phyloP scores from a whole-genome alignment of 2,888 invertebrate genomes.

The Plagiodera versicolora region DNA sequence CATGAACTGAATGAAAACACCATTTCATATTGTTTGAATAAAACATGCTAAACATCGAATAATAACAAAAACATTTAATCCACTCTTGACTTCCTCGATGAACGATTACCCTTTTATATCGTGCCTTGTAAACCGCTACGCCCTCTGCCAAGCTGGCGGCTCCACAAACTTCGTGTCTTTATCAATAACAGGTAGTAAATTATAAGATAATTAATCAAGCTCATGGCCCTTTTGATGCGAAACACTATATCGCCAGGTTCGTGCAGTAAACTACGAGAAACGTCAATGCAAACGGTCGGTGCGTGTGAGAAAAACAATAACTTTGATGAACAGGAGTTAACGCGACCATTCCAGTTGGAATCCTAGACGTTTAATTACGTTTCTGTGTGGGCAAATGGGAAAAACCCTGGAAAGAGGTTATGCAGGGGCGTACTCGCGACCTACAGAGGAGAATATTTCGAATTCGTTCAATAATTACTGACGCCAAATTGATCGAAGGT shows the following conservation, averaged over 20 bases:
- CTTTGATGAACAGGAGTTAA: neutral
- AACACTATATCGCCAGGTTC: conserved; percentile 15
- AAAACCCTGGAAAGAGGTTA: neutral
- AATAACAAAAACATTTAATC: too few species aligned
- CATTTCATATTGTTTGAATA: too few species aligned
- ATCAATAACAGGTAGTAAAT: conserved; percentile 29
- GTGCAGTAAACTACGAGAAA: neutral
- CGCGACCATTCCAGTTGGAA: neutral
- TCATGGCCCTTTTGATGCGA: conserved; percentile 17
- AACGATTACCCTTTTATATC: too few species aligned
- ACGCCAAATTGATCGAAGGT: too few species aligned
- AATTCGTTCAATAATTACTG: too few species aligned
- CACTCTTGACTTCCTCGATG: too few species aligned
- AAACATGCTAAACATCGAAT: too few species aligned
- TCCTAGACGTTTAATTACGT: neutral
- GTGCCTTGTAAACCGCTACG: neutral
- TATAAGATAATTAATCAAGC: conserved; percentile 27
- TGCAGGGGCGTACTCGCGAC: neutral
- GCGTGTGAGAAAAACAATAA: neutral
- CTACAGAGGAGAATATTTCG: too few species aligned
- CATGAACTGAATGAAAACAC: too few species aligned
- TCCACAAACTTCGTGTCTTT: conserved; percentile 24
- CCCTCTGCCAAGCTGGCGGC: conserved; percentile 11
- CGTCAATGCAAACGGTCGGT: neutral
- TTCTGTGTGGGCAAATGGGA: neutral